These are phyloP conservation scores for Synodontis membranacea DNA, from an alignment of 2,113 vertebrate genomes.

Conservation along the genomic window DNA sequence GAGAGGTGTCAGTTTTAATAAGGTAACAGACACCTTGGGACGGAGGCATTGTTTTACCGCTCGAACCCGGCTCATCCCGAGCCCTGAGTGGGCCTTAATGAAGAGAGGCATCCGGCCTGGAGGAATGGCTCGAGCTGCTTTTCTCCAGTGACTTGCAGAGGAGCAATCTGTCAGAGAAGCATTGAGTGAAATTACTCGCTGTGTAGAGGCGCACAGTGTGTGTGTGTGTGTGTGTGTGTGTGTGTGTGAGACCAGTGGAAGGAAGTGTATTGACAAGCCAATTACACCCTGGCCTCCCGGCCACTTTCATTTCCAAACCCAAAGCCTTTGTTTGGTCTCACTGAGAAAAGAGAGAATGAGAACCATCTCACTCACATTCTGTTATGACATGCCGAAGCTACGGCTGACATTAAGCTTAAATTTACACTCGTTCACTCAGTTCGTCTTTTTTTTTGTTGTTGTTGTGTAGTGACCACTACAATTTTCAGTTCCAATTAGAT, in stretches of 20 bases:
- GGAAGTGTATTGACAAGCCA: slow-evolving; percentile 89
- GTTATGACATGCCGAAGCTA: slow-evolving; percentile 84
- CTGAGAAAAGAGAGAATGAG: slow-evolving; percentile 31
- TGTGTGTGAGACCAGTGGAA: slow-evolving; percentile 76
- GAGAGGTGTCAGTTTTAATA: slow-evolving; percentile 78
- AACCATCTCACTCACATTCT: slow-evolving; percentile 66
- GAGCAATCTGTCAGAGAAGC: slow-evolving; percentile 96
- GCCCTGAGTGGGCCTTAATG: slow-evolving; percentile 89
- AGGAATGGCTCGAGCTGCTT: slow-evolving; percentile 87
- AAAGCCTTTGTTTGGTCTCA: slow-evolving; percentile 69
- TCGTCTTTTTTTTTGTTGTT: background rate
- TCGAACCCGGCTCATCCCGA: slow-evolving; percentile 70
- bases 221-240: slow-evolving; percentile 45
- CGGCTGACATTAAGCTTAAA: slow-evolving; percentile 78
- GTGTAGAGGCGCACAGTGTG: slow-evolving; percentile 76
- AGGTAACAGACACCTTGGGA: slow-evolving; percentile 67
- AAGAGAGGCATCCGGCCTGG: slow-evolving; percentile 89
- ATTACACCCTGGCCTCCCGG: slow-evolving; percentile 78
- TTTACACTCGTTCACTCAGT: background rate
- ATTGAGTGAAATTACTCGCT: slow-evolving; percentile 93
- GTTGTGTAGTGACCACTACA: background rate
- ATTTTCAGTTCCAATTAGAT: background rate
- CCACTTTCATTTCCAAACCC: slow-evolving; percentile 82
- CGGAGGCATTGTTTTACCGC: slow-evolving; percentile 72
- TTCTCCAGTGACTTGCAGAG: slow-evolving; percentile 88